Conservation (phyloP, 1,140 invertebrate species). For the Nylanderia fulva region DNA sequence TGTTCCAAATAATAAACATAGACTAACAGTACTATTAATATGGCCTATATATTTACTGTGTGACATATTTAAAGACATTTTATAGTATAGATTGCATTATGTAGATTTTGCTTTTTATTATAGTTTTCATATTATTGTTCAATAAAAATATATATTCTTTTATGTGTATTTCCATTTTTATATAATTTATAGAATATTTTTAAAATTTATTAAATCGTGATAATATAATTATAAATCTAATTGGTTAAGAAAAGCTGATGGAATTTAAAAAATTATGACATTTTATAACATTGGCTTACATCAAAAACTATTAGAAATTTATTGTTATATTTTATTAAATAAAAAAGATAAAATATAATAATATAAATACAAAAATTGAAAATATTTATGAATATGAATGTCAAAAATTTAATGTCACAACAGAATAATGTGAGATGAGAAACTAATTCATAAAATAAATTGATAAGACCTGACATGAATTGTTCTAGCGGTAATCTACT, state of each 20-base stretch:
- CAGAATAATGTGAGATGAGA: slow-evolving; percentile 54
- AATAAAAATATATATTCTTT: slow-evolving; percentile 28
- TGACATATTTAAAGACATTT: slow-evolving; percentile 3
- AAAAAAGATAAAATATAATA: slow-evolving; percentile 31
- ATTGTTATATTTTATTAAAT: not conserved
- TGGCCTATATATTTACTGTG: slow-evolving; percentile 41
- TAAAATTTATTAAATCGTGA: not conserved
- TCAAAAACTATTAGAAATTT: slow-evolving; percentile 18
- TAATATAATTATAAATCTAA: not conserved
- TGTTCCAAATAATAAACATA: slow-evolving; percentile 36
- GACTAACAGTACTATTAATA: slow-evolving; percentile 33
- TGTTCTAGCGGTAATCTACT: slow-evolving; percentile 61
- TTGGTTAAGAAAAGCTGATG: not conserved
- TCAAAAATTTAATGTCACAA: slow-evolving; percentile 62
- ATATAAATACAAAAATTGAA: slow-evolving; percentile 47
- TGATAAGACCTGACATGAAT: slow-evolving; percentile 62
- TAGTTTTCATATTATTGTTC: not conserved
- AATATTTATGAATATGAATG: slow-evolving; percentile 59
- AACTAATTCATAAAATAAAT: slow-evolving; percentile 64
- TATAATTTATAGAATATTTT: not conserved
- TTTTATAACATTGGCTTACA: not conserved
- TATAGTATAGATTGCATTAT: slow-evolving; percentile 5
- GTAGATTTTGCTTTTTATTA: not conserved
- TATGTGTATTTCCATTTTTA: not conserved
- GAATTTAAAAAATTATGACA: slow-evolving; percentile 6